Evolutionary conservation across 2,797 vertebrate species (phyloP), one percentile per base, ranked within the genome.

Genomic region (Graptemys geographica): DNA sequence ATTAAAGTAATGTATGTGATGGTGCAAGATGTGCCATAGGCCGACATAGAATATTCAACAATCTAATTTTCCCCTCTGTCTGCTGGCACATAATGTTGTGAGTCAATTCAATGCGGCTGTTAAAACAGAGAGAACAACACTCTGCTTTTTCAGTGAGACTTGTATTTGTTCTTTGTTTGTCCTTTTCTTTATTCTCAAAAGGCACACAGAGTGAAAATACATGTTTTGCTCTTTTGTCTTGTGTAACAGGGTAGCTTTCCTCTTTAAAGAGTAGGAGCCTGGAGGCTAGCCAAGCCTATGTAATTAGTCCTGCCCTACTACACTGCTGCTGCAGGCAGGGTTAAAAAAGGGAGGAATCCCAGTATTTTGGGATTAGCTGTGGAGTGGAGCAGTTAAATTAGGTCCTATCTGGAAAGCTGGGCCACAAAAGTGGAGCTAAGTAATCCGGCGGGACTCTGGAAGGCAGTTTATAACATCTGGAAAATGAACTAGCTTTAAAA

Each of bases 161-260:
- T 80, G n/a, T 57, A 59, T 59, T 55, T 57, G 11, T 72, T 25
- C 37, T 65, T 69, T 79, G 8, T 83, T 53, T n/a, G 52, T 59
- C 47, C 37, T 18, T 83, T 93, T 18, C 52, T 90, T 84, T 56
- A 91, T 84, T 87, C 83, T 89, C 84, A 81, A 88, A 89, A 91
- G 6, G 16, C 16, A 65, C 53, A 79, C 62, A 78, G 56, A 83
- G 74, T 4, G 3, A 79, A 25, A 83, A 25, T 81, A 85, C 4
- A 81, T 57, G 80, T 44, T 86, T 82, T 91, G 19, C 31, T 79
- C 28, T 81, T 83, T 72, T 84, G 12, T 47, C 79, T n/a, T 33
- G 15, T 65, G 15, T 65, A 65, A 18, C 31, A 62, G 31, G 59
- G 3, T 65, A 6, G 59, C 31, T 33, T 65, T 13, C 31, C 31